Percentiles rank a stretch among this genome's conserved stretches.
Conservation (phyloP, 2,113 vertebrate species). For the Synodontis membranacea region DNA sequence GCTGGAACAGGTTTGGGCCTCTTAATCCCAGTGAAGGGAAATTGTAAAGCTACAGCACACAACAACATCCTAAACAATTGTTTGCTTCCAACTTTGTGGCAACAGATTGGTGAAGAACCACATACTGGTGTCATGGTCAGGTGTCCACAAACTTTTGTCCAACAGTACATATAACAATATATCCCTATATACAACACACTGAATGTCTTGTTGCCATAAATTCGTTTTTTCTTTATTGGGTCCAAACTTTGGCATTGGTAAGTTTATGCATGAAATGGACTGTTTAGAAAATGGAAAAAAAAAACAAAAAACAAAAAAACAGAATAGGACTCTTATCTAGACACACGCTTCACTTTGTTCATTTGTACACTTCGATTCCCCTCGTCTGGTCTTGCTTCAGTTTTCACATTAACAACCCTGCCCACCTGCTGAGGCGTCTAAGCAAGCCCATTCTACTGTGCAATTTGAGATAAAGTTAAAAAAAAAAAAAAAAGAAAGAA, state of each 20-base stretch:
- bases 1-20: too few species aligned
- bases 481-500: neutral
- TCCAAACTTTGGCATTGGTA: neutral
- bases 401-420: slow-evolving; percentile 15
- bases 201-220: neutral
- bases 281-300: neutral
- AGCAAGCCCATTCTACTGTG: slow-evolving; percentile 17
- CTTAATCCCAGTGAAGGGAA: too few species aligned
- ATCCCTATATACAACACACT: neutral
- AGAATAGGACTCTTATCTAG: too few species aligned
- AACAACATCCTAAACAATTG: too few species aligned
- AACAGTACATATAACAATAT: too few species aligned
- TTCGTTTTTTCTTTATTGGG: neutral
- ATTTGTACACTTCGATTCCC: slow-evolving; percentile 3
- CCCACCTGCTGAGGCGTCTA: neutral
- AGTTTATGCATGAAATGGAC: neutral
- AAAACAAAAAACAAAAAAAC: neutral
- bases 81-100: too few species aligned
- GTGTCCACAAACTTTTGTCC: too few species aligned
- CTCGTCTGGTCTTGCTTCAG: neutral
- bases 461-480: neutral
- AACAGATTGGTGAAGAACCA: too few species aligned
- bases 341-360: neutral
- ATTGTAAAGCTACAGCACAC: too few species aligned
- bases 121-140: too few species aligned